A percentile compares a stretch with the other conserved stretches of the same genome.
phyloP scores from a whole-genome alignment of 2,888 invertebrate genomes.

The Neocrepidodera transversa region DNA sequence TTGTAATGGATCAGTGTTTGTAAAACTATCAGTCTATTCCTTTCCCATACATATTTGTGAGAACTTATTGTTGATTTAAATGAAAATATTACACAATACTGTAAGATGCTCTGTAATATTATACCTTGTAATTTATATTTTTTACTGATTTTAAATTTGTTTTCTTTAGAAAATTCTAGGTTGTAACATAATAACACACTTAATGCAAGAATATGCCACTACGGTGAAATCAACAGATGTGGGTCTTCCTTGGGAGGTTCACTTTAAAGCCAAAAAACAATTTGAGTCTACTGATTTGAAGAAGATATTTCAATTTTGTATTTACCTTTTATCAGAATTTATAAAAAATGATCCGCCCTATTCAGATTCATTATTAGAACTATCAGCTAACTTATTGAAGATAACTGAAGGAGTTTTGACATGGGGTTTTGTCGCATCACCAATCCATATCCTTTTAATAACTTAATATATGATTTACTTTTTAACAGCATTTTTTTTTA shows the following conservation, averaged over 20 bases:
- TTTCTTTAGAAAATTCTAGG: slow-evolving; percentile 80
- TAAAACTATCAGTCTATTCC: too few relatives aligned
- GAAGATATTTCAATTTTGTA: slow-evolving; percentile 77
- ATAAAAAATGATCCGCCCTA: slow-evolving; percentile 62
- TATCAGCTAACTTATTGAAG: slow-evolving; percentile 74
- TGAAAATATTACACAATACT: too few relatives aligned
- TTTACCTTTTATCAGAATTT: slow-evolving; percentile 69
- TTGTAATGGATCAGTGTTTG: too few relatives aligned
- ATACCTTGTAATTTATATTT: too few relatives aligned
- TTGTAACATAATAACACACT: slow-evolving; percentile 80
- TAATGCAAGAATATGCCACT: slow-evolving; percentile 89
- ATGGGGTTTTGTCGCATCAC: slow-evolving; percentile 78
- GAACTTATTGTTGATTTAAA: too few relatives aligned
- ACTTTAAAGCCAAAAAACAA: slow-evolving; percentile 81
- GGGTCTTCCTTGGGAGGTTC: slow-evolving; percentile 87
- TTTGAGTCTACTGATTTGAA: slow-evolving; percentile 85
- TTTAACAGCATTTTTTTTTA: not conserved
- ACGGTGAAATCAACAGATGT: slow-evolving; percentile 86
- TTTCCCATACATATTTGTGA: too few relatives aligned
- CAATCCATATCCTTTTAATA: slow-evolving; percentile 58
- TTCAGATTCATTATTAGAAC: slow-evolving; percentile 63
- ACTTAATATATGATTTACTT: not conserved
- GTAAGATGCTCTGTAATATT: too few relatives aligned
- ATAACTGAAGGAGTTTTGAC: slow-evolving; percentile 81
- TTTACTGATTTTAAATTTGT: too few relatives aligned